phyloP scores from a whole-genome alignment of 2,113 vertebrate species.

The Rhynchomys soricoides region DNA sequence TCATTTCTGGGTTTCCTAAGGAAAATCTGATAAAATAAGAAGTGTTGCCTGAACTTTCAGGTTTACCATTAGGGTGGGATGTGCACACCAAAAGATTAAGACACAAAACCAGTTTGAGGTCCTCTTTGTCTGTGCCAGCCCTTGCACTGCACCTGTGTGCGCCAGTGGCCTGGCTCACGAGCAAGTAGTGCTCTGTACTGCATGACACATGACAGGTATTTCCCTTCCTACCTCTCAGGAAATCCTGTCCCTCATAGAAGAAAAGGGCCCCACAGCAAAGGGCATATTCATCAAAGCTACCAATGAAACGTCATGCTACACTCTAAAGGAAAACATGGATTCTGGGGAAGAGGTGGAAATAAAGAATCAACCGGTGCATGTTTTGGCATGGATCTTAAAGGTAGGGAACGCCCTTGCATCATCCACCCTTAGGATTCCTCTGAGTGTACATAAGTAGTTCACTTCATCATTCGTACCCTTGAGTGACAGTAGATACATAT shows the following conservation, averaged over 20 bases:
- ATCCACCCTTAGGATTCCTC: neutral
- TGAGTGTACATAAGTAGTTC: no score
- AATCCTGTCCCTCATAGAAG: neutral
- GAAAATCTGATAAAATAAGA: neutral
- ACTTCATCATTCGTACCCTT: no score
- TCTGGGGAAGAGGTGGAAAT: neutral
- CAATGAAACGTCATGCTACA: neutral
- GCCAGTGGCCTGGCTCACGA: neutral
- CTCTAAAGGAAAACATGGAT: neutral
- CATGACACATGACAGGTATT: neutral
- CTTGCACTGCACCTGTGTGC: no score
- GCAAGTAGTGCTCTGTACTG: neutral
- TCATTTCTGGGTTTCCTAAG: no score
- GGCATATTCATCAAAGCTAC: accelerated
- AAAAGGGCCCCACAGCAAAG: neutral
- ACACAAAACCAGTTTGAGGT: neutral
- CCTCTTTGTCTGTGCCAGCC: neutral
- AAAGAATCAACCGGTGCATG: neutral
- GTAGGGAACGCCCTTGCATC: neutral
- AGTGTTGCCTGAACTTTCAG: no score
- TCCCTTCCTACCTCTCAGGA: neutral
- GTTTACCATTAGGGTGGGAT: neutral
- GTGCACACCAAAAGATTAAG: neutral
- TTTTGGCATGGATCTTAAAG: neutral
- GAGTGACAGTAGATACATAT: no score